These are phyloP conservation scores for Sarcophilus harrisii DNA, from an alignment of 2,797 vertebrate species.

Conservation along the genomic window DNA sequence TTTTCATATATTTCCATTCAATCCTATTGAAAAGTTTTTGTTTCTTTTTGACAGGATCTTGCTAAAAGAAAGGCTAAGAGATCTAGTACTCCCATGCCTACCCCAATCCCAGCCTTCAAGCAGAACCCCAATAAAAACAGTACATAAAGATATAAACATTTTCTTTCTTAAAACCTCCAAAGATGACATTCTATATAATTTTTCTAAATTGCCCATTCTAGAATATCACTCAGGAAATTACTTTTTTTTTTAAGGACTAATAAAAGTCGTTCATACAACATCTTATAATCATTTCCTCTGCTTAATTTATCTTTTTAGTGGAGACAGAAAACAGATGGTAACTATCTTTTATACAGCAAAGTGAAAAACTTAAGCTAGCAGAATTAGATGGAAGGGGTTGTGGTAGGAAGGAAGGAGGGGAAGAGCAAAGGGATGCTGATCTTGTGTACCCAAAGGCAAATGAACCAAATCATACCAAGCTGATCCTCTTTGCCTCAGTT, in stretches of 20 bases:
- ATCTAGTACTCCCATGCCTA: fast-evolving
- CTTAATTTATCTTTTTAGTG: not conserved
- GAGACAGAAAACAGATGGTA: not conserved
- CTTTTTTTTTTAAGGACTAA: not conserved
- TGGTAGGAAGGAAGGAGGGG: not conserved
- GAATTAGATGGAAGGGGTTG: fast-evolving
- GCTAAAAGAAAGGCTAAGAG: not conserved
- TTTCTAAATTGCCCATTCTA: not conserved
- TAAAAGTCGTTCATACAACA: not conserved
- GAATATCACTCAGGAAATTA: slow-evolving; percentile 7
- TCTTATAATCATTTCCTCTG: not conserved
- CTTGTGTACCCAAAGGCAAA: not conserved
- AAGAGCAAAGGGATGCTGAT: not conserved
- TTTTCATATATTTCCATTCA: not conserved
- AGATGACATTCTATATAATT: not conserved
- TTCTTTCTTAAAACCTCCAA: slow-evolving; percentile 16
- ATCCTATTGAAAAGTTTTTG: not conserved
- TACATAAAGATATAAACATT: not conserved
- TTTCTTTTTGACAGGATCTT: not conserved
- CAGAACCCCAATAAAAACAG: not conserved
- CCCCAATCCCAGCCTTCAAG: not conserved
- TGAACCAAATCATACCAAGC: too few relatives aligned
- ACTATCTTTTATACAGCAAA: not conserved
- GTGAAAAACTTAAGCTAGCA: fast-evolving
- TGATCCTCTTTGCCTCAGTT: not conserved